Conservation (phyloP, 2,888 invertebrate genomes). For the Crossocerus cetratus region DNA sequence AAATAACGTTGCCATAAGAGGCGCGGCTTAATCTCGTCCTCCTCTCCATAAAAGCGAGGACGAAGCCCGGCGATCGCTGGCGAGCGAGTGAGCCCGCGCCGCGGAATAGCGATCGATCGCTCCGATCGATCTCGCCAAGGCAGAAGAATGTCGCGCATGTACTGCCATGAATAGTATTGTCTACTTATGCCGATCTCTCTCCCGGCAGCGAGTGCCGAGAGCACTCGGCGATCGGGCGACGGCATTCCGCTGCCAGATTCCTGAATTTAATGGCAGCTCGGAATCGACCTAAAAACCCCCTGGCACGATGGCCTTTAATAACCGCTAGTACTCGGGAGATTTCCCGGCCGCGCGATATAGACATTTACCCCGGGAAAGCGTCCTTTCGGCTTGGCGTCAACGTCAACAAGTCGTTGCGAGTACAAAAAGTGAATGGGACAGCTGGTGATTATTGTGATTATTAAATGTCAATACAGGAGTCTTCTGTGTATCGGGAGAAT, state of each 20-base stretch:
- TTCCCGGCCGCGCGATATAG: constrained; percentile 4
- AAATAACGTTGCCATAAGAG: constrained; percentile 63
- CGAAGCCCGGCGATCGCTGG: constrained; percentile 9
- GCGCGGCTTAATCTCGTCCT: constrained; percentile 55
- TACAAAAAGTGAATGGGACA: too few relatives aligned
- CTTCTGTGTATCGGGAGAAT: too few relatives aligned
- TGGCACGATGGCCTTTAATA: constrained; percentile 36
- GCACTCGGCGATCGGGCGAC: constrained; percentile 22
- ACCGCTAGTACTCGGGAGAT: constrained; percentile 31
- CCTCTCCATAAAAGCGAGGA: constrained; percentile 24
- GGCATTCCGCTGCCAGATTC: constrained; percentile 45
- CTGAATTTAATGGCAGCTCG: constrained; percentile 40
- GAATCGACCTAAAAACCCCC: constrained; percentile 32
- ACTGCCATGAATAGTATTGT: constrained; percentile 45
- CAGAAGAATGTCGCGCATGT: constrained; percentile 40
- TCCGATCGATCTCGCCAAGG: constrained; percentile 25
- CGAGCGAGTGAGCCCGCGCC: constrained; percentile 7
- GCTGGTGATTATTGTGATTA: too few relatives aligned
- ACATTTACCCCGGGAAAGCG: neutral
- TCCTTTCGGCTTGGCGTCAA: too few relatives aligned
- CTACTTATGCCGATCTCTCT: constrained; percentile 37
- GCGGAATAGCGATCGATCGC: constrained; percentile 27
- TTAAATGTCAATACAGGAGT: too few relatives aligned
- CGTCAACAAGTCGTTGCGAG: too few relatives aligned
- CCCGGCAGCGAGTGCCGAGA: too few relatives aligned